A percentile compares a stretch with the other conserved stretches of the same genome.
These are phyloP conservation scores for Alces alces DNA, from an alignment of 2,113 vertebrate genomes.

Conservation along the genomic window DNA sequence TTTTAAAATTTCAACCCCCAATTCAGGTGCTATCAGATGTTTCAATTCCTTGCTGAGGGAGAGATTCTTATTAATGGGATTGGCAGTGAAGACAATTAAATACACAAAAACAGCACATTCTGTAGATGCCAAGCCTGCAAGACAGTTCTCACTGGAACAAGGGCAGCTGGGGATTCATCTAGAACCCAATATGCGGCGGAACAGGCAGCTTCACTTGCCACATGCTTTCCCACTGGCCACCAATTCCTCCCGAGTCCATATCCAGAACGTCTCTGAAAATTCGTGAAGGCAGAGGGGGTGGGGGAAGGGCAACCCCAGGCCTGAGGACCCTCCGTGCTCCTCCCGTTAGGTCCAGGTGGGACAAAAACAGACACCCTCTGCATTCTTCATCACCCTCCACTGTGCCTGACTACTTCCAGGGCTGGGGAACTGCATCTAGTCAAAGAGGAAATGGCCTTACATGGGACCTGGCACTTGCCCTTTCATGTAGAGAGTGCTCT, in stretches of 20 bases:
- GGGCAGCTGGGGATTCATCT: constrained; percentile 41
- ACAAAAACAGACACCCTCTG: neutral
- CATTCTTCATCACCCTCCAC: no score
- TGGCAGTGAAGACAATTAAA: neutral
- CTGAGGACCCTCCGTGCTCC: neutral
- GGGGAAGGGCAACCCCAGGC: no score
- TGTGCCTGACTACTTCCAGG: neutral
- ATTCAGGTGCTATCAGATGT: neutral
- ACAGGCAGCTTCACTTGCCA: constrained; percentile 22
- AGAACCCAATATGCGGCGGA: constrained; percentile 19
- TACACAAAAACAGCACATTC: constrained; percentile 3
- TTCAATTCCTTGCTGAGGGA: neutral
- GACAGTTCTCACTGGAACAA: neutral
- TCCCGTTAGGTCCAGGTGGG: neutral
- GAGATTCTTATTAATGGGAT: neutral
- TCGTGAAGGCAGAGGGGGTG: neutral
- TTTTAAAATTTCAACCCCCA: neutral
- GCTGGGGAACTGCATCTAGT: neutral
- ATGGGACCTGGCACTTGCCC: neutral
- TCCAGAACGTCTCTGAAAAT: neutral
- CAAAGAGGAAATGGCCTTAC: neutral
- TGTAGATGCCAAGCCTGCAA: neutral
- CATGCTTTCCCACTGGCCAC: neutral
- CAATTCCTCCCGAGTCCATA: neutral
- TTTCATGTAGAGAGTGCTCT: neutral